phyloP scores from a whole-genome alignment of 2,113 vertebrate genomes.

The Anoplopoma fimbria region DNA sequence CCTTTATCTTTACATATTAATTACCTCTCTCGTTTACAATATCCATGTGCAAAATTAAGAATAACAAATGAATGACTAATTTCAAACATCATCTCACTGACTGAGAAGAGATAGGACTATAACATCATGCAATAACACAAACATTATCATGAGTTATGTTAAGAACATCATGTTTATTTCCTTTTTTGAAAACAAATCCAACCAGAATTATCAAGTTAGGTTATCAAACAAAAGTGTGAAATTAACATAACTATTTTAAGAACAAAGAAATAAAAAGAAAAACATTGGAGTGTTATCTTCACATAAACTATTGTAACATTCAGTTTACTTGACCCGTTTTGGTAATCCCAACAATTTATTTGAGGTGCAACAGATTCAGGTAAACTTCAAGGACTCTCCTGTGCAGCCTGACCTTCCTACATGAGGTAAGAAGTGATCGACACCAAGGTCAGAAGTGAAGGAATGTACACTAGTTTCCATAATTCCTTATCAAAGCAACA shows the following conservation, averaged over 20 bases:
- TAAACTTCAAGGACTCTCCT: neutral
- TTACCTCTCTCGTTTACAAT: neutral
- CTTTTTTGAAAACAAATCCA: slow-evolving; percentile 34
- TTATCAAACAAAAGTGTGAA: slow-evolving; percentile 22
- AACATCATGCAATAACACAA: slow-evolving; percentile 1
- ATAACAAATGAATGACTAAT: neutral
- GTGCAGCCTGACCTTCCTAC: neutral
- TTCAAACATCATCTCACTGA: neutral
- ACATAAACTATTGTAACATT: slow-evolving; percentile 16
- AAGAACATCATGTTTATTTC: neutral
- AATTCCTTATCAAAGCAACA: neutral
- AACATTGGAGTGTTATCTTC: slow-evolving; percentile 49
- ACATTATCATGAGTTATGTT: slow-evolving; percentile 1
- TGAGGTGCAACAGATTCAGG: slow-evolving; percentile 6
- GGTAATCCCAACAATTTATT: neutral
- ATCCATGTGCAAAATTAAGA: neutral
- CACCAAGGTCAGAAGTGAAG: neutral
- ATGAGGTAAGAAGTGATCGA: neutral
- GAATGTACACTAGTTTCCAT: neutral
- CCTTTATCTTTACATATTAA: neutral
- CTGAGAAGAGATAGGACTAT: neutral
- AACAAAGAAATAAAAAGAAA: slow-evolving; percentile 36
- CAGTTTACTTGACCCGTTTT: neutral
- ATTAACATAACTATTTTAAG: slow-evolving; percentile 29
- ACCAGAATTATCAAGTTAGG: slow-evolving; percentile 23